Conservation (phyloP, 2,113 vertebrate genomes). For the Crotophaga sulcirostris region DNA sequence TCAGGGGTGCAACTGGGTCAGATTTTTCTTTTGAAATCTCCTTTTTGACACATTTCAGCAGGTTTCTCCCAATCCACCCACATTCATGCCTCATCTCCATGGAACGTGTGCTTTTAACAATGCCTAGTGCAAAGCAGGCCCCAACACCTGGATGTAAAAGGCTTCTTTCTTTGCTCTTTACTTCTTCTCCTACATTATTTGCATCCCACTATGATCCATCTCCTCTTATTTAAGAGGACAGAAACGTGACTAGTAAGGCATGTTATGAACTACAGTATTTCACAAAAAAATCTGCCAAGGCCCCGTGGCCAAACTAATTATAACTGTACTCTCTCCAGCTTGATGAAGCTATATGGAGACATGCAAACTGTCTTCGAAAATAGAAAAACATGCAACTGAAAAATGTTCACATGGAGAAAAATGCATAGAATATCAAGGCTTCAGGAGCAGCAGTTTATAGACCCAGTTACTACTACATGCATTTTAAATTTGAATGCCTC, state of each 20-base stretch:
- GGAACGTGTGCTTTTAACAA: neutral
- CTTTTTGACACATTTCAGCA: neutral
- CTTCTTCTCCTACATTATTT: neutral
- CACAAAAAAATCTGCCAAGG: constrained; percentile 34
- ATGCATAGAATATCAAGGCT: constrained; percentile 4
- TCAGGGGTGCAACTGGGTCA: neutral
- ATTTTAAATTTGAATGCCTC: constrained; percentile 62
- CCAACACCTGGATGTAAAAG: neutral
- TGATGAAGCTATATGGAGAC: constrained; percentile 54
- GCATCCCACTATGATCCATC: constrained; percentile 5
- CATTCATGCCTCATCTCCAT: neutral
- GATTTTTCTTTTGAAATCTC: neutral
- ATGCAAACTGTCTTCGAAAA: constrained; percentile 55
- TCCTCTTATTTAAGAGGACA: constrained; percentile 49
- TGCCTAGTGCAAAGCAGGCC: neutral
- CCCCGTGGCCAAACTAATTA: constrained; percentile 48
- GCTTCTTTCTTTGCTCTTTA: neutral
- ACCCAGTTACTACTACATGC: constrained; percentile 44
- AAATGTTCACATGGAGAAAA: constrained; percentile 38
- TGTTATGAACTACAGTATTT: constrained; percentile 36
- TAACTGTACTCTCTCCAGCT: constrained; percentile 1
- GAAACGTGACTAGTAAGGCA: constrained; percentile 59
- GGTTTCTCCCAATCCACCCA: neutral
- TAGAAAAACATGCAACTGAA: constrained; percentile 31
- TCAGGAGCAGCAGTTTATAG: constrained; percentile 47